Base-by-base conservation (phyloP, 2,113 vertebrate species). In the Anoplopoma fimbria region DNA sequence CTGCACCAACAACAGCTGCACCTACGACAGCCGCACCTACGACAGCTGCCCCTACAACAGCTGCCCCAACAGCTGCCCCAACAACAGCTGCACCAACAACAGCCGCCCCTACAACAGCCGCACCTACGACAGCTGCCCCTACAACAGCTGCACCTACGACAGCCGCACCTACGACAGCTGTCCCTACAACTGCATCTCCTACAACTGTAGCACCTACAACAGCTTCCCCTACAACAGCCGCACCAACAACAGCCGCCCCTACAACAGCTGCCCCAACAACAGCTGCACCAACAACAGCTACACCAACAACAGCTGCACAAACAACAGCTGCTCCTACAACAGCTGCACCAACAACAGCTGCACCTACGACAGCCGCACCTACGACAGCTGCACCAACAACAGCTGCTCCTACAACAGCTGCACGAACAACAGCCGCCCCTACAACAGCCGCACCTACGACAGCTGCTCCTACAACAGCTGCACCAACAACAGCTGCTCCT, bases 171-270 rank as follows among this genome's bases (percentile, higher is more conserved):
- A 42, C 57, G 31, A 57, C 53, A 2, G n/a, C 53, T 25, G n/a
- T n/a, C 10, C 23, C 53, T 10, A 55, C 53, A 3, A 55, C 53
- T 55, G 23, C 53, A 1, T n/a, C 53, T 3, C 9, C 25, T 6
- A 61, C 80, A 73, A n/a, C n/a, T n/a, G n/a, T n/a, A n/a, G 81
- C 84, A 15, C 12, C 23, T 9, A 21, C 49, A n/a, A 21, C 79
- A 0, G 38, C 61, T 15, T n/a, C n/a, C n/a, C n/a, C n/a, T n/a
- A n/a, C n/a, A n/a, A 58, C 61, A 0, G 9, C 29, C 0, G 5
- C 58, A 19, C 6, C 73, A 1, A 29, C 33, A 3, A 34, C 51
- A 1, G 51, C 23, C 0, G 51, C 51, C 0, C 51, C 65, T 7
- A 60, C 74, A 23, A 42, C 25, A 14, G 25, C 13, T 6, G 25